Evolutionary conservation across 2,797 vertebrate genomes (phyloP).

Genomic region (Pipistrellus kuhlii): DNA sequence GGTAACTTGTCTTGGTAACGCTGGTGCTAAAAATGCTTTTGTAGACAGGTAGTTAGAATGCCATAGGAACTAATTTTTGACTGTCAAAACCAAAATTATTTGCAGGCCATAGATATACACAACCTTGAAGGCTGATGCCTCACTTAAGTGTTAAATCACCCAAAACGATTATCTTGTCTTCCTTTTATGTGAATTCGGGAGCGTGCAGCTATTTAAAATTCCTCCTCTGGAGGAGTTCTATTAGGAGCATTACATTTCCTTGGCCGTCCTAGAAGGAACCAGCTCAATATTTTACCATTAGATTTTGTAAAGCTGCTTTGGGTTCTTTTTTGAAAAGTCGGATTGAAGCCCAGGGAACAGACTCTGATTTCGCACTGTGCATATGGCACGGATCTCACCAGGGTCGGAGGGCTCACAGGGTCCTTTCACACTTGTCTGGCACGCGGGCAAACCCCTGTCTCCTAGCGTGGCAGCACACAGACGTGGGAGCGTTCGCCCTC

Average conservation of each 20-base stretch:
- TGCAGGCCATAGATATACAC: conserved; percentile 83
- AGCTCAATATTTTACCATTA: conserved; percentile 67
- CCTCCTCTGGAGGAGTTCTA: conserved; percentile 66
- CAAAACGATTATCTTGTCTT: conserved; percentile 81
- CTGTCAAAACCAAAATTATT: conserved; percentile 86
- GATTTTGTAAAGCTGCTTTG: conserved; percentile 63
- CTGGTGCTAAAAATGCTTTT: conserved; percentile 82
- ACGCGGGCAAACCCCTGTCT: neutral
- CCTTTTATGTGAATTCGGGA: conserved; percentile 72
- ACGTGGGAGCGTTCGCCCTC: neutral
- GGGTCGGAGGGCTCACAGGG: neutral
- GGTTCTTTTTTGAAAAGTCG: conserved; percentile 52
- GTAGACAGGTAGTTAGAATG: conserved; percentile 85
- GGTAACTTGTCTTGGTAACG: conserved; percentile 83
- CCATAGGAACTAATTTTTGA: conserved; percentile 86
- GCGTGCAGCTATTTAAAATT: conserved; percentile 77
- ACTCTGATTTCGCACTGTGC: neutral
- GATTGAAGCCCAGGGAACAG: neutral
- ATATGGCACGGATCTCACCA: neutral
- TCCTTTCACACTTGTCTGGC: neutral
- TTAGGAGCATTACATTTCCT: conserved; percentile 73
- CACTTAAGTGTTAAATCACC: conserved; percentile 87
- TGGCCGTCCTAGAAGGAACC: conserved; percentile 45
- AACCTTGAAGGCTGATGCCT: conserved; percentile 81
- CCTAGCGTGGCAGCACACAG: neutral